A percentile compares a stretch with the other conserved stretches of the same genome.
Conservation (phyloP, 2,113 vertebrate genomes). For the Centropus bengalensis region DNA sequence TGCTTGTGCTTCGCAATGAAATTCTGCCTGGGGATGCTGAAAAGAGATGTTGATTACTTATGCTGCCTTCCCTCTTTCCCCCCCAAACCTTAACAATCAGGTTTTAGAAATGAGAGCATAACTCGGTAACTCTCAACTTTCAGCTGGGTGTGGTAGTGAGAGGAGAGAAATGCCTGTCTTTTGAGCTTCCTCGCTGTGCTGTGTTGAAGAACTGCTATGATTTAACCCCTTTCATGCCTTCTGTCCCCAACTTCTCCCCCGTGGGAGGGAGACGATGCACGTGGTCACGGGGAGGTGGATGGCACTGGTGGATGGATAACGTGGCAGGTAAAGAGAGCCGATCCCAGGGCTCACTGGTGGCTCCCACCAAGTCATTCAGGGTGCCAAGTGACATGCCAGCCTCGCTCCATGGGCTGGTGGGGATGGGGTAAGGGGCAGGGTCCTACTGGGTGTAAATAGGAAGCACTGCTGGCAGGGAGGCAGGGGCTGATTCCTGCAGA, state of each 20-base stretch:
- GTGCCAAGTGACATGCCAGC: not conserved
- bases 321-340: not conserved
- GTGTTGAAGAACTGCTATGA: not conserved
- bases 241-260: not conserved
- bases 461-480: not conserved
- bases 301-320: not conserved
- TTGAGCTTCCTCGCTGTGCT: not conserved
- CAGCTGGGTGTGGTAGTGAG: accelerated
- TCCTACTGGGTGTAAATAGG: not conserved
- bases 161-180: not conserved
- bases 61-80: not conserved
- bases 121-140: not conserved
- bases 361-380: not conserved
- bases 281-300: not conserved
- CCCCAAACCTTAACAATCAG: not conserved
- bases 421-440: not conserved
- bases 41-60: not conserved
- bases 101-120: not conserved
- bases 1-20: conserved; percentile 1
- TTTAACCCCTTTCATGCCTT: not conserved
- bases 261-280: accelerated
- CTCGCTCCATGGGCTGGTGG: accelerated
- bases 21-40: not conserved
- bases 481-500: not conserved
- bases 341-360: accelerated